phyloP scores from a whole-genome alignment of 2,797 vertebrate species.

The Natrix natrix region DNA sequence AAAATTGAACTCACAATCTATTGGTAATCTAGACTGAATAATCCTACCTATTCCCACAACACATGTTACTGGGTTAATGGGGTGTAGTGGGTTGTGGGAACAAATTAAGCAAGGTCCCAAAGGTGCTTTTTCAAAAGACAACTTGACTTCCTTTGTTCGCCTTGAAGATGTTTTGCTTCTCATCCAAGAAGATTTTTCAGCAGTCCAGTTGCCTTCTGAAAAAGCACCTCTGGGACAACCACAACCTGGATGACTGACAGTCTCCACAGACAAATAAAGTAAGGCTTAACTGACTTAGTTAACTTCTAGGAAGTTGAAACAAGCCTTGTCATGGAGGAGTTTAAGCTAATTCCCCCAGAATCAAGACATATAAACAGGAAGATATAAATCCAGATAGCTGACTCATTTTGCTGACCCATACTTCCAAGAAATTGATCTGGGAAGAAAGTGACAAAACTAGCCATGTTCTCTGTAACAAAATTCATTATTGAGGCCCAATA shows the following conservation, averaged over 20 bases:
- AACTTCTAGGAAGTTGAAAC: not conserved
- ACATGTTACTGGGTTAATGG: not conserved
- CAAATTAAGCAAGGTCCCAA: not conserved
- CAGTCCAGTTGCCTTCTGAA: not conserved
- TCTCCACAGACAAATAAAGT: not conserved
- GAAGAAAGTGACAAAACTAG: not conserved
- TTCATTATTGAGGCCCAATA: not conserved
- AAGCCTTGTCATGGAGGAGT: not conserved
- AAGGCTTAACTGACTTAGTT: not conserved
- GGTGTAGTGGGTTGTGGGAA: not conserved
- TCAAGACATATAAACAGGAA: not conserved
- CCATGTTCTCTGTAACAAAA: not conserved
- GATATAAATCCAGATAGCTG: not conserved
- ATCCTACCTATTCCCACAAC: not conserved
- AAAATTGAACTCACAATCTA: not conserved
- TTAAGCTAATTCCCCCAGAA: not conserved
- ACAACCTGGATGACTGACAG: not conserved
- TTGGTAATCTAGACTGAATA: not conserved
- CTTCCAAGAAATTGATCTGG: not conserved
- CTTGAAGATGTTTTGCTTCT: not conserved
- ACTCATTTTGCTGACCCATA: not conserved
- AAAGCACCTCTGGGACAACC: not conserved
- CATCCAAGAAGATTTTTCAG: not conserved
- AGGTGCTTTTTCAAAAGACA: not conserved
- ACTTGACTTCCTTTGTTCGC: not conserved